Conservation (phyloP, 2,797 vertebrate species). For the Acipenser ruthenus region DNA sequence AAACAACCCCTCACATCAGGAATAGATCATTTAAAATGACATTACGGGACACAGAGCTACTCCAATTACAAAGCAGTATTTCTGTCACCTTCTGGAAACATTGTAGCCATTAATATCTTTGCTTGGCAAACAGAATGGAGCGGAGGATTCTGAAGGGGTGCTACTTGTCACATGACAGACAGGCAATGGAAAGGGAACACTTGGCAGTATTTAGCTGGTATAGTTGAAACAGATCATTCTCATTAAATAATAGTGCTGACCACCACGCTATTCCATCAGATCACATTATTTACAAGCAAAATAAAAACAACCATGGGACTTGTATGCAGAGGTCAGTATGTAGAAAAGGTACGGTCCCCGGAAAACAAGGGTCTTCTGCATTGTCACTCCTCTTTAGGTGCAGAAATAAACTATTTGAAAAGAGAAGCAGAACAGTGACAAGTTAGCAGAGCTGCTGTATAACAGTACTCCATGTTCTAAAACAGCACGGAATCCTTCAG, state of each 20-base stretch:
- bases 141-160: too few relatives aligned
- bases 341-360: neutral
- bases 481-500: too few relatives aligned
- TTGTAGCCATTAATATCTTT: neutral
- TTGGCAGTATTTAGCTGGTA: conserved; percentile 2
- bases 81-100: neutral
- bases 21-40: too few relatives aligned
- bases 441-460: too few relatives aligned
- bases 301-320: neutral
- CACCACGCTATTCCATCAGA: neutral
- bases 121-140: neutral
- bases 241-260: neutral
- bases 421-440: neutral
- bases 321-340: neutral
- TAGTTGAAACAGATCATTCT: neutral
- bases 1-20: too few relatives aligned
- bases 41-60: too few relatives aligned
- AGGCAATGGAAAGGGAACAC: neutral
- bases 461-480: too few relatives aligned
- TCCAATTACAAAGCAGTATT: neutral
- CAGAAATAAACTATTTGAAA: neutral
- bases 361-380: neutral
- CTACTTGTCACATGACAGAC: neutral
- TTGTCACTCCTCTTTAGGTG: neutral
- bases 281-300: neutral